Evolutionary conservation across 2,888 invertebrate genomes (phyloP), one percentile per base, ranked within the genome.

Genomic region (Lamproptera curius): DNA sequence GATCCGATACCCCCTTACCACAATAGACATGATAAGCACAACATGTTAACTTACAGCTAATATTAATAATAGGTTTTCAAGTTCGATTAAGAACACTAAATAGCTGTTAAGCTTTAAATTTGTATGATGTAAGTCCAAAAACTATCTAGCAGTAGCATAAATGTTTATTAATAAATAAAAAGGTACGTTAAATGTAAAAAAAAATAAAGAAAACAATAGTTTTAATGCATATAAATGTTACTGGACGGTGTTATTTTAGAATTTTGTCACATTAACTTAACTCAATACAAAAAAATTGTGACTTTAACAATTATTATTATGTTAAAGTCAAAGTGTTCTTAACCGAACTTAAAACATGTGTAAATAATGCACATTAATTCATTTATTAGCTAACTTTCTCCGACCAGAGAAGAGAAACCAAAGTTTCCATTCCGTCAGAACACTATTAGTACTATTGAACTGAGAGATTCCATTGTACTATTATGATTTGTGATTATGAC

Each of bases 241-340:
- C 13, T 31, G 31, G 31, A 31, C 31, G 31, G 31, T 11, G n/a
- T 31, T 31, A 31, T n/a, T 11, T 31, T 31, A 31, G 31, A 31
- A 31, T 31, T 31, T 31, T 4, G 2, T 11, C 13, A 5, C n/a
- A 2, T 3, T 31, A 11, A 31, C 31, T 11, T n/a, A n/a, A n/a
- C n/a, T n/a, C n/a, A n/a, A n/a, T n/a, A n/a, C n/a, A n/a, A n/a
- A n/a, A n/a, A n/a, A n/a, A n/a, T n/a, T n/a, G n/a, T n/a, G n/a
- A n/a, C n/a, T n/a, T n/a, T n/a, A n/a, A n/a, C n/a, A n/a, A n/a
- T n/a, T n/a, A n/a, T n/a, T n/a, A n/a, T n/a, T n/a, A n/a, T n/a
- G n/a, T n/a, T n/a, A n/a, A n/a, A n/a, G n/a, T n/a, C n/a, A n/a
- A 20, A 20, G 42, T 47, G 37, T 42, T 20, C 42, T 42, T 42